Evolutionary conservation across 2,113 vertebrate species (phyloP).

Genomic region (Channa maculata): DNA sequence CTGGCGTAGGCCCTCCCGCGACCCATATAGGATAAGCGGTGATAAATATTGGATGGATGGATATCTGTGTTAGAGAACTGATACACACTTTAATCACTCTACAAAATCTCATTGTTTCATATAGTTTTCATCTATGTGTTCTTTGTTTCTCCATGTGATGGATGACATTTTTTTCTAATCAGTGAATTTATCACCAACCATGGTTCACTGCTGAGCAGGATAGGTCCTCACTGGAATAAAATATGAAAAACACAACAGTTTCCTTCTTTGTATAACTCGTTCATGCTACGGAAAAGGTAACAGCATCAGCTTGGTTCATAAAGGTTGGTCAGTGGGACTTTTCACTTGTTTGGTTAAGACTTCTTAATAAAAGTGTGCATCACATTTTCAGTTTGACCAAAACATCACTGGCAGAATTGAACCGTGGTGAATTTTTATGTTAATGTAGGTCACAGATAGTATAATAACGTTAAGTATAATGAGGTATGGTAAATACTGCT

Average conservation of each 20-base stretch:
- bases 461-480: conserved; percentile 42
- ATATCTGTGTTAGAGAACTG: too few relatives aligned
- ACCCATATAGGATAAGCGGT: too few relatives aligned
- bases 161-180: too few relatives aligned
- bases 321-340: neutral
- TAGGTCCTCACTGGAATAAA: neutral
- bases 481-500: conserved; percentile 43
- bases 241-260: too few relatives aligned
- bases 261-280: neutral
- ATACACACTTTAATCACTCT: too few relatives aligned
- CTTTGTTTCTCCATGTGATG: neutral
- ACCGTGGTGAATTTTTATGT: conserved; percentile 32
- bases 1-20: too few relatives aligned
- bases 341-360: conserved; percentile 1
- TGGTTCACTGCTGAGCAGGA: neutral
- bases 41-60: too few relatives aligned
- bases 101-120: too few relatives aligned
- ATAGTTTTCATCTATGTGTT: neutral
- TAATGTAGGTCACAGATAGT: conserved; percentile 34
- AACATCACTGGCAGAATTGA: conserved; percentile 52
- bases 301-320: neutral
- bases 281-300: neutral
- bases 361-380: neutral
- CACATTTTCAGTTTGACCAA: conserved; percentile 5
- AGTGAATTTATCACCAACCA: neutral